phyloP scores from a whole-genome alignment of 2,888 invertebrate genomes.

The Rhyacophila evoluta region DNA sequence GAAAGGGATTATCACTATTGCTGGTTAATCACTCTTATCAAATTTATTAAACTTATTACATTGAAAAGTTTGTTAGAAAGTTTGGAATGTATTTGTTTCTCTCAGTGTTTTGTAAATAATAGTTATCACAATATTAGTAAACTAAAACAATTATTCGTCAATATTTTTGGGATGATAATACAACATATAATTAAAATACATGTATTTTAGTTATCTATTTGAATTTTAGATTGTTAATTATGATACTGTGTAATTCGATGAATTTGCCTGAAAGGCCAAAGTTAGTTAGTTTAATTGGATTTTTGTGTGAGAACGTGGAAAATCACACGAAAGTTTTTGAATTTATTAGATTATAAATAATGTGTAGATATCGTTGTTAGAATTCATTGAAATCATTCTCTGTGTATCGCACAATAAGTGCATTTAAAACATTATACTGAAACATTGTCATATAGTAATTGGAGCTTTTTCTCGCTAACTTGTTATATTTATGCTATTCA shows the following conservation, averaged over 20 bases:
- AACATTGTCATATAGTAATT: slow-evolving; percentile 9
- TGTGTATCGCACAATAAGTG: slow-evolving; percentile 9
- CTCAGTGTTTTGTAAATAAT: background rate
- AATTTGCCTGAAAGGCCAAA: slow-evolving; percentile 22
- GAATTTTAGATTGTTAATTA: slow-evolving; percentile 17
- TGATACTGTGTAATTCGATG: background rate
- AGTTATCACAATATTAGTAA: background rate
- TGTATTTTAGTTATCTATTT: slow-evolving; percentile 11
- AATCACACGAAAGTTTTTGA: background rate
- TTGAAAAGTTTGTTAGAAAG: background rate
- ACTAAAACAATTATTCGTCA: slow-evolving; percentile 10
- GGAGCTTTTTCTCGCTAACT: background rate
- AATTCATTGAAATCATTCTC: slow-evolving; percentile 10
- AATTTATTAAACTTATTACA: background rate
- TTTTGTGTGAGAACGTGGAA: background rate
- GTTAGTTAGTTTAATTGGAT: background rate
- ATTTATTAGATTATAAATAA: background rate
- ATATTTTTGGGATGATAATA: slow-evolving; percentile 5
- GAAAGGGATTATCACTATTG: background rate
- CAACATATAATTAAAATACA: background rate
- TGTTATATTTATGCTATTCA: slow-evolving; percentile 1
- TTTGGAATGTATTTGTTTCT: background rate
- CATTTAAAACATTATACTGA: slow-evolving; percentile 2
- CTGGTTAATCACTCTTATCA: background rate
- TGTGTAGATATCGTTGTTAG: slow-evolving; percentile 14